Percentiles rank a stretch among this genome's conserved stretches.
phyloP scores from a whole-genome alignment of 2,888 invertebrate genomes.

The Gari tellinella region DNA sequence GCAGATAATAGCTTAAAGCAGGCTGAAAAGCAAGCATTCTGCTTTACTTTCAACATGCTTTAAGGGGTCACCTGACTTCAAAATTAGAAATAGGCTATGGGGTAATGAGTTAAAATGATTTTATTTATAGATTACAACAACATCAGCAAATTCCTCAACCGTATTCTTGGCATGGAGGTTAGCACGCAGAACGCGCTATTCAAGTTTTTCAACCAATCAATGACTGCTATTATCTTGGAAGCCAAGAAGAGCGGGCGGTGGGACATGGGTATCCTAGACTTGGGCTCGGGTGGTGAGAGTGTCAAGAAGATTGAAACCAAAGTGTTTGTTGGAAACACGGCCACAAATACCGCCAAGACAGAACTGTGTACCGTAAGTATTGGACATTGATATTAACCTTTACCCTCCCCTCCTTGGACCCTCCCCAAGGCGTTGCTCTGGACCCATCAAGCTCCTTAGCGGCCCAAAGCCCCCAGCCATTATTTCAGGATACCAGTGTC shows the following conservation, averaged over 20 bases:
- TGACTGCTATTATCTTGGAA: conserved; percentile 95
- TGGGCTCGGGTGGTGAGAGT: conserved; percentile 96
- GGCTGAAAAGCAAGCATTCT: no score
- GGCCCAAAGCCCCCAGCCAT: no score
- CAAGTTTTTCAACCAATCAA: conserved; percentile 98
- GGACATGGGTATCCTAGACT: conserved; percentile 95
- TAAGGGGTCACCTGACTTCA: no score
- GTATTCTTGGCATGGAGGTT: conserved; percentile 98
- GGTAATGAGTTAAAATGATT: not conserved
- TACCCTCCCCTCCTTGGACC: no score
- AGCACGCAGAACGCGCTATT: conserved; percentile 98
- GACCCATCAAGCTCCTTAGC: no score
- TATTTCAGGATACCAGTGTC: no score
- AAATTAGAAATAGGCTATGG: no score
- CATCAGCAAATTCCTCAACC: conserved; percentile 98
- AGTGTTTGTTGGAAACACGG: conserved; percentile 89
- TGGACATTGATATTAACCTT: no score
- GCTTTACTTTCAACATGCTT: no score
- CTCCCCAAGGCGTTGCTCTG: no score
- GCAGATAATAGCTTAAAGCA: no score
- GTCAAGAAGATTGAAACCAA: conserved; percentile 93
- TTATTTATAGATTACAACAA: conserved; percentile 92
- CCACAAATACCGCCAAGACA: conserved; percentile 95
- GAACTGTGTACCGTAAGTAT: conserved; percentile 88
- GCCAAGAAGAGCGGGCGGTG: conserved; percentile 97